phyloP scores from a whole-genome alignment of 2,797 vertebrate genomes.

The Vultur gryphus region DNA sequence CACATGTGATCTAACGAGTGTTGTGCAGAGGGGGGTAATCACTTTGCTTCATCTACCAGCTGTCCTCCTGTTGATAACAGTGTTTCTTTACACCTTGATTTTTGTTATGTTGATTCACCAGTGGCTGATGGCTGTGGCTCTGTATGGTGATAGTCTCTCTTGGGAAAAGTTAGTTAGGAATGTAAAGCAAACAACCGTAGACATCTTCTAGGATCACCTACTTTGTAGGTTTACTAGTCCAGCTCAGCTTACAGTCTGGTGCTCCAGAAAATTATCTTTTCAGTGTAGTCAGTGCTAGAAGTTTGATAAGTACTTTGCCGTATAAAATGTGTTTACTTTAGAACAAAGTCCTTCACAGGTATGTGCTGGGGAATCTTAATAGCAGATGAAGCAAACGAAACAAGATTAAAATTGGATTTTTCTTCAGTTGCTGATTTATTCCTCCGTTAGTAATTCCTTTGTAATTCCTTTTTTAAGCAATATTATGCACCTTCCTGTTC shows the following conservation, averaged over 20 bases:
- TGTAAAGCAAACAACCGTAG: not conserved
- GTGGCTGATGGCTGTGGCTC: not conserved
- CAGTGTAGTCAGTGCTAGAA: not conserved
- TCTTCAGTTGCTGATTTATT: not conserved
- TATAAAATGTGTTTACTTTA: not conserved
- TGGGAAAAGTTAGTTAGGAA: not conserved
- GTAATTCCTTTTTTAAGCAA: not conserved
- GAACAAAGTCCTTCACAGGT: not conserved
- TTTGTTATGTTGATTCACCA: not conserved
- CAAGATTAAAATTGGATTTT: not conserved
- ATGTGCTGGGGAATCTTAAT: not conserved
- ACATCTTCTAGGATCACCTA: not conserved
- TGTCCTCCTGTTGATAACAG: not conserved
- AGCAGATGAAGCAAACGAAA: not conserved
- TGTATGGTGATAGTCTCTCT: not conserved
- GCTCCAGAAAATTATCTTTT: not conserved
- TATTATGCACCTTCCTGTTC: not conserved
- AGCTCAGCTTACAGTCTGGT: not conserved
- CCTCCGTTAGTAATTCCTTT: not conserved
- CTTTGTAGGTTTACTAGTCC: not conserved
- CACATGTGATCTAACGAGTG: accelerated
- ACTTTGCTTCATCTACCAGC: not conserved
- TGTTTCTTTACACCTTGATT: not conserved
- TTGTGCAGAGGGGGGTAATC: not conserved
- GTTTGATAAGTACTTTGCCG: not conserved